Evolutionary conservation across 2,797 vertebrate species (phyloP).

Genomic region (Triplophysa yarkandensis): DNA sequence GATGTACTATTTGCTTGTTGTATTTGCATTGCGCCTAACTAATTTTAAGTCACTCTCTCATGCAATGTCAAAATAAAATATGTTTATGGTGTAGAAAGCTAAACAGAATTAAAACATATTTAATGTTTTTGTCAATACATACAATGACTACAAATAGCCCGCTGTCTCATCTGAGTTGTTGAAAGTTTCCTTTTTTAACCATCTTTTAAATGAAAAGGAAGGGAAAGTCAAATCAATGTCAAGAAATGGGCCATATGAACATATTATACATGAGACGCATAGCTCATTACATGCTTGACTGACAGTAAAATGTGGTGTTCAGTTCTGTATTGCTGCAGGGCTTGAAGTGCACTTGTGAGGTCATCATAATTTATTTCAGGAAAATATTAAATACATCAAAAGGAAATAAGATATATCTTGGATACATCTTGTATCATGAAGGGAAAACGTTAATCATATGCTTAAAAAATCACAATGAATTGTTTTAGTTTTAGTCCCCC

Average conservation of each 20-base stretch:
- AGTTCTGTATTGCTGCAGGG: conserved; percentile 16
- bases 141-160: neutral
- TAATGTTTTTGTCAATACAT: neutral
- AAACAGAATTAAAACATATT: neutral
- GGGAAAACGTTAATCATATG: too few species aligned
- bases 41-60: neutral
- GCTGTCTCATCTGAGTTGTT: conserved; percentile 16
- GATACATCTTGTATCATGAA: too few species aligned
- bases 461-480: too few species aligned
- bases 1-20: neutral
- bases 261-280: neutral
- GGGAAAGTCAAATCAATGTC: conserved; percentile 42
- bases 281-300: conserved; percentile 36
- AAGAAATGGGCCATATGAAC: conserved; percentile 20
- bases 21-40: neutral
- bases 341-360: conserved; percentile 22
- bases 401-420: too few species aligned
- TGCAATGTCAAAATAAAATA: neutral
- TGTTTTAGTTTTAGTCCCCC: too few species aligned
- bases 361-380: conserved; percentile 5
- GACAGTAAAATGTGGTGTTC: conserved; percentile 23
- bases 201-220: conserved; percentile 4
- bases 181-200: conserved; percentile 29
- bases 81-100: neutral
- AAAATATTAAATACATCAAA: conserved; percentile 14